These are phyloP conservation scores for Emydocephalus ijimae DNA, from an alignment of 2,113 vertebrate genomes.

Conservation along the genomic window DNA sequence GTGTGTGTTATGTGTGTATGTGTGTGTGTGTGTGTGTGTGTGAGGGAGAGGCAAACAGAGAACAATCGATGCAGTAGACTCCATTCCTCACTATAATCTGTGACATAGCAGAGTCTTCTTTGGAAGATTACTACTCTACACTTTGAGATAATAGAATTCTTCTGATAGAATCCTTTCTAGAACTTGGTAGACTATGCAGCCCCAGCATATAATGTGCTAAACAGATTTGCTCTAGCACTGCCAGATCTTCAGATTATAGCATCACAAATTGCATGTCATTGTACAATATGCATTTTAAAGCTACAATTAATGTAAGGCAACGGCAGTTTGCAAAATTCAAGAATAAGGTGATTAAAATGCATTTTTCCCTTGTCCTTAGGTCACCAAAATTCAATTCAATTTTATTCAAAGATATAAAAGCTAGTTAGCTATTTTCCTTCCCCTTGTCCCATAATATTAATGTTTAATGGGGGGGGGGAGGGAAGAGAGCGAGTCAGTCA, in stretches of 20 bases:
- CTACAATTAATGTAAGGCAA: conserved; percentile 16
- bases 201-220: not conserved
- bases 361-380: conserved; percentile 51
- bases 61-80: not conserved
- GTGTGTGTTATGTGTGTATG: not conserved
- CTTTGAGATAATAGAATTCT: not conserved
- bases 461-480: conserved; percentile 38
- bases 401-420: conserved; percentile 62
- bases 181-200: not conserved
- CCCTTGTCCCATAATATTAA: conserved; percentile 55
- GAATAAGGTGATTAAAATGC: conserved; percentile 33
- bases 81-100: not conserved
- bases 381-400: conserved; percentile 59
- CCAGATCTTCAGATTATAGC: not conserved
- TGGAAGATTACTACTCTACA: not conserved
- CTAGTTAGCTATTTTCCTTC: conserved; percentile 49
- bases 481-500: not conserved
- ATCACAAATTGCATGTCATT: not conserved
- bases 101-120: not conserved
- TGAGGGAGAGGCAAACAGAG: not conserved
- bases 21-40: too few species aligned
- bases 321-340: conserved; percentile 35
- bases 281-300: not conserved
- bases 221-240: not conserved
- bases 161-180: not conserved